Conservation (phyloP, 2,888 invertebrate species). For the Parnassius mnemosyne region DNA sequence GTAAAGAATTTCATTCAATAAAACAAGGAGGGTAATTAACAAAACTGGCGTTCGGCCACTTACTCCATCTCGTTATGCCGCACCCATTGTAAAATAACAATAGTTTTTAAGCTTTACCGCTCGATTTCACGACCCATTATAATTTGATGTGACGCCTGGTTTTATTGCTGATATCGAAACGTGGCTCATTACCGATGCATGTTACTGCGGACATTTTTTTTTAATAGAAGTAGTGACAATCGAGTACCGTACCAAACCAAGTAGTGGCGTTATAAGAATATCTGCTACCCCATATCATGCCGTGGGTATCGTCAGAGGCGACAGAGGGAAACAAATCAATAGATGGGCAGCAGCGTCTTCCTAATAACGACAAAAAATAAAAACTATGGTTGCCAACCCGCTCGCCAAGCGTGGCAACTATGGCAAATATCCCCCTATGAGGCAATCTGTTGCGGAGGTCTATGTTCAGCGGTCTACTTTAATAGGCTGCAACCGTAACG, state of each 20-base stretch:
- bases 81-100: slow-evolving; percentile 15
- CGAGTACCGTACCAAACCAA: too few species aligned
- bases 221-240: neutral
- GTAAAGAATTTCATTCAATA: neutral
- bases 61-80: slow-evolving; percentile 11
- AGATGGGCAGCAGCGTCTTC: too few species aligned
- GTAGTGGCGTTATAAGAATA: neutral
- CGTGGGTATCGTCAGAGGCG: too few species aligned
- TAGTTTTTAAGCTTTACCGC: slow-evolving; percentile 7
- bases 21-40: slow-evolving; percentile 8
- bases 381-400: too few species aligned
- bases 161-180: slow-evolving; percentile 10
- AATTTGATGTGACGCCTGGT: slow-evolving; percentile 13
- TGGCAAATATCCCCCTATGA: too few species aligned
- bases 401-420: too few species aligned
- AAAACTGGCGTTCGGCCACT: slow-evolving; percentile 13
- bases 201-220: neutral
- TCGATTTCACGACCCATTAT: slow-evolving; percentile 1
- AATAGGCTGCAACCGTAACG: too few species aligned
- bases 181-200: slow-evolving; percentile 6
- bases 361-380: too few species aligned
- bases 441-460: too few species aligned
- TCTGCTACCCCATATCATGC: too few species aligned
- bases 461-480: too few species aligned
- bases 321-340: too few species aligned